Percentiles rank a stretch among this genome's conserved stretches.
Evolutionary conservation across 1,140 invertebrate species (phyloP).

Genomic region (Scaptomyza graminum): DNA sequence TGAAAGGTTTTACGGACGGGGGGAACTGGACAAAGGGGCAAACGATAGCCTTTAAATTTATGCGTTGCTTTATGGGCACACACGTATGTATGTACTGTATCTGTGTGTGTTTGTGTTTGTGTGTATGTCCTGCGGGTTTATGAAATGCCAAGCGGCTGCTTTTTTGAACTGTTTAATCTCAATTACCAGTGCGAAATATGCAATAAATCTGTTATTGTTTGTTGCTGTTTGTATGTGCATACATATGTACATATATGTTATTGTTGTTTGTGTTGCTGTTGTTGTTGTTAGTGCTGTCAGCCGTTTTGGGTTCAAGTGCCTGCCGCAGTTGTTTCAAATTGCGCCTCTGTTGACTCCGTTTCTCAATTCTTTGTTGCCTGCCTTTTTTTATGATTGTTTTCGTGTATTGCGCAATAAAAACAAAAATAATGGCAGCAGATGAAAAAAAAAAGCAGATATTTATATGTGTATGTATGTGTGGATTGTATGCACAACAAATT

Average conservation of each 20-base stretch:
- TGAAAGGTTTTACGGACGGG: constrained; percentile 9
- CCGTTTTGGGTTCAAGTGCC: constrained; percentile 67
- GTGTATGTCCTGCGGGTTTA: constrained; percentile 39
- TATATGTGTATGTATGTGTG: not conserved
- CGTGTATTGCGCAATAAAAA: constrained; percentile 76
- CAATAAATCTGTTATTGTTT: constrained; percentile 81
- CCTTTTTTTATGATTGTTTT: constrained; percentile 65
- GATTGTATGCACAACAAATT: constrained; percentile 5
- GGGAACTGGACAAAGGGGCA: constrained; percentile 28
- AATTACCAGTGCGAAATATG: constrained; percentile 78
- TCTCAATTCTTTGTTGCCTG: constrained; percentile 35
- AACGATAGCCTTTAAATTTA: constrained; percentile 72
- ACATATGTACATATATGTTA: constrained; percentile 1
- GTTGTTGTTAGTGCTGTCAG: constrained; percentile 48
- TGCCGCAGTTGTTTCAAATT: constrained; percentile 75
- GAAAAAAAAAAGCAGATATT: constrained; percentile 32
- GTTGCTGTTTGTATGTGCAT: constrained; percentile 33
- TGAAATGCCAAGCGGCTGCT: constrained; percentile 73
- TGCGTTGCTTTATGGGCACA: constrained; percentile 56
- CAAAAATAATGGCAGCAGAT: constrained; percentile 72
- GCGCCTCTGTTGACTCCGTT: constrained; percentile 51
- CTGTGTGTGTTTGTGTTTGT: constrained; percentile 1
- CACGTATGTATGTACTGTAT: not conserved
- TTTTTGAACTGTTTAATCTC: constrained; percentile 80
- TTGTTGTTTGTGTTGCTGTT: constrained; percentile 2